Evolutionary conservation across 1,140 invertebrate genomes (phyloP), one percentile per base, ranked within the genome.

Genomic region (Procambarus clarkii): DNA sequence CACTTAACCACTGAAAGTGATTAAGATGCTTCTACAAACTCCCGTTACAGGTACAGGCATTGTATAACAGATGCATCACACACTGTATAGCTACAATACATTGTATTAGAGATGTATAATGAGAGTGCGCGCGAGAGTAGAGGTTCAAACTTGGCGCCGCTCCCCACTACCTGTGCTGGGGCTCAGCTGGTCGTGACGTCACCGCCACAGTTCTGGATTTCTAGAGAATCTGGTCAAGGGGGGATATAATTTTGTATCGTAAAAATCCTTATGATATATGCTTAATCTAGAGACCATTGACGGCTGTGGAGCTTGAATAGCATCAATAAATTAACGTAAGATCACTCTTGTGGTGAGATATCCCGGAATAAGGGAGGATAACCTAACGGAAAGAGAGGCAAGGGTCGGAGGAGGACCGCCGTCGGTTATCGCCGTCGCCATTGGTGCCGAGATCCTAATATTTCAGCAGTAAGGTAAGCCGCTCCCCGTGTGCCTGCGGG

Each of bases 351-450:
- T 78, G 46, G 5, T 76, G 2, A 58, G 48, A 78, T 64, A 21
- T 78, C 85, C 85, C 85, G 76, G 45, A 87, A 87, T 87, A 87
- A 87, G 85, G 85, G 85, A 87, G 54, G 85, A 87, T 87, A 58
- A 78, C 50, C 2, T 9, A 2, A 2, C 34, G 44, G 50, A 87
- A 87, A 45, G 60, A 60, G 24, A 50, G 34, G 0, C 15, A 44
- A 87, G 85, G 74, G 76, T 78, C 76, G 74, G 85, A 87, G 50
- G 85, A 87, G 76, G 85, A 60, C 79, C 76, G 71, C 54, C 84
- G 85, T 78, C 74, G 85, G 85, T 87, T 78, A 87, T 87, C 76
- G 77, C 76, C 74, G 76, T 79, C 85, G 85, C 85, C 85, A 87
- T 87, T 87, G 85, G 76, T 78, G 79, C 74, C 8, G 85, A 87